Conservation (phyloP, 2,888 invertebrate genomes). For the Drosophila anomelani region DNA sequence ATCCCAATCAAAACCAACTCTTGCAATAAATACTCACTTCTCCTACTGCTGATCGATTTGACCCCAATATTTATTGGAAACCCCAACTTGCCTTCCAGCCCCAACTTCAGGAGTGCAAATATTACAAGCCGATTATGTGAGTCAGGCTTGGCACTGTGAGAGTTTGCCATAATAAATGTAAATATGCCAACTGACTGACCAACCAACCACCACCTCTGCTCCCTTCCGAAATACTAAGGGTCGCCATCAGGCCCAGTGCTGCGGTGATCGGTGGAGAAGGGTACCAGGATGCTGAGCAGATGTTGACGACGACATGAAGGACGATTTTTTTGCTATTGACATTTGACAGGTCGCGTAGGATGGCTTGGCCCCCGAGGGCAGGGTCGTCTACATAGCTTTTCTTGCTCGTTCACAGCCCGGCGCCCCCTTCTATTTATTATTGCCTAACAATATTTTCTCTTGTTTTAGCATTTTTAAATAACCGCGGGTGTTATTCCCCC, state of each 20-base stretch:
- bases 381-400: slow-evolving; percentile 30
- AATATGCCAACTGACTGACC: slow-evolving; percentile 59
- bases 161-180: slow-evolving; percentile 55
- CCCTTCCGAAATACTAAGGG: slow-evolving; percentile 1
- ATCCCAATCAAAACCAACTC: background rate
- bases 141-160: slow-evolving; percentile 19
- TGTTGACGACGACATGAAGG: slow-evolving; percentile 60
- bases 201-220: slow-evolving; percentile 10
- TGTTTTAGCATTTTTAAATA: slow-evolving; percentile 79
- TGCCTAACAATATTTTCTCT: slow-evolving; percentile 67
- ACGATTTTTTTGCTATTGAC: slow-evolving; percentile 75
- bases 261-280: slow-evolving; percentile 53
- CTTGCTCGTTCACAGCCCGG: slow-evolving; percentile 11
- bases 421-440: slow-evolving; percentile 48
- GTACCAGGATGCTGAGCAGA: slow-evolving; percentile 54
- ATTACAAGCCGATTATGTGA: slow-evolving; percentile 55
- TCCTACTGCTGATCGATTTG: background rate
- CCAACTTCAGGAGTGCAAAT: slow-evolving; percentile 29
- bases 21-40: background rate
- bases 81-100: background rate
- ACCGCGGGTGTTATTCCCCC: slow-evolving; percentile 78
- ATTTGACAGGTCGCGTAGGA: slow-evolving; percentile 75
- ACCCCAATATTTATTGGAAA: slow-evolving; percentile 26
- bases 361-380: slow-evolving; percentile 44
- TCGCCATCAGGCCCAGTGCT: slow-evolving; percentile 39